Percentiles rank a stretch among this genome's conserved stretches.
Evolutionary conservation across 2,113 vertebrate genomes (phyloP).

Genomic region (Campylorhamphus procurvoides): DNA sequence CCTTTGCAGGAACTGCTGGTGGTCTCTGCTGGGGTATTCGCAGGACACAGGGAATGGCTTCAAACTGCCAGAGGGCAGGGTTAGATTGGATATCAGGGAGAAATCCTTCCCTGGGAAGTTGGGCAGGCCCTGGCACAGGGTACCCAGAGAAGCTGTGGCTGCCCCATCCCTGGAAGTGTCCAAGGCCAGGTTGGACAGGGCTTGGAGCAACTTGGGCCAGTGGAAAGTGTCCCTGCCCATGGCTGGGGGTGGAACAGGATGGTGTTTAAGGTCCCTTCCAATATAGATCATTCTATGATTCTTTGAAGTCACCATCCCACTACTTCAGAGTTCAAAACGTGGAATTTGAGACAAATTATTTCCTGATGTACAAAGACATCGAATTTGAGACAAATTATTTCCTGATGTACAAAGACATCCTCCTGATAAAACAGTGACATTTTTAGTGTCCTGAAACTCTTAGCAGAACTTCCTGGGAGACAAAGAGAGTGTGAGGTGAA

Average conservation of each 20-base stretch:
- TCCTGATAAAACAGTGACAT: background rate
- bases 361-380: too few relatives aligned
- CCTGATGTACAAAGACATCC: rapidly evolving
- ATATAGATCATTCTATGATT: background rate
- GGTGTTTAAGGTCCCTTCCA: background rate
- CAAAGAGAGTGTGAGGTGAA: background rate
- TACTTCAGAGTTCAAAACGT: rapidly evolving
- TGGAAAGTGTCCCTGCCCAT: background rate
- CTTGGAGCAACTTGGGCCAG: background rate
- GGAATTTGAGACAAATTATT: background rate
- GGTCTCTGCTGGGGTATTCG: background rate
- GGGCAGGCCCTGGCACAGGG: rapidly evolving
- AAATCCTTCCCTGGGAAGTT: background rate
- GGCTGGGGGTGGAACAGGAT: rapidly evolving
- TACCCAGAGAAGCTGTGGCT: background rate
- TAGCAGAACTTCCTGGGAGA: background rate
- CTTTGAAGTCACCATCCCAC: background rate
- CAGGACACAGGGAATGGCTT: background rate
- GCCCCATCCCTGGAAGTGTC: background rate
- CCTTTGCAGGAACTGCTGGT: background rate
- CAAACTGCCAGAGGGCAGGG: background rate
- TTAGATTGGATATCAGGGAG: background rate
- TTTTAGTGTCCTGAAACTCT: background rate
- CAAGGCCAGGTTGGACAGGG: background rate
- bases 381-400: background rate